Base-by-base conservation (phyloP, 2,113 vertebrate genomes). In the Sphaerodactylus townsendi region DNA sequence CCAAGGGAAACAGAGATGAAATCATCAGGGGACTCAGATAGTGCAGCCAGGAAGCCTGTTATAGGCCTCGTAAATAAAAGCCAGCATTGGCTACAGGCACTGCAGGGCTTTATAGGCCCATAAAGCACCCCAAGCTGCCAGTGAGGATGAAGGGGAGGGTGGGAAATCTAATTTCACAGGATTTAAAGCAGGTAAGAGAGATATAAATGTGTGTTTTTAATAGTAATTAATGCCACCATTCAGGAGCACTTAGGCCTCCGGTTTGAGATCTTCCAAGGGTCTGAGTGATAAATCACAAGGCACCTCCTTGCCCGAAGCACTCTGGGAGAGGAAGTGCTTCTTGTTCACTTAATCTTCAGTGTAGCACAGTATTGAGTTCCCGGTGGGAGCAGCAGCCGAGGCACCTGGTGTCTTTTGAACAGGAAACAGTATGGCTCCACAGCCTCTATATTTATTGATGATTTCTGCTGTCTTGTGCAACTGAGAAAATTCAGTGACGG, bases 141-240 rank as follows among this genome's bases (percentile, higher is more conserved):
- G 0, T 0, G 21, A 91, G 87, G 90, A 88, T 93, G 90, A 86
- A 93, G 91, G 86, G 85, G 90, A 87, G 90, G 90, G 89, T 87
- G 88, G 89, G 83, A 91, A 94, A 95, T 95, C 91, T 94, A 92
- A 94, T 94, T 93, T 93, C 91, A 90, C 91, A 94, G 93, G 93
- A 95, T 95, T 95, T 93, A 94, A 93, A 95, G 93, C 93, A 93
- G 87, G 90, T 91, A 91, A 94, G 93, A 95, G 93, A 93, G 90
- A 93, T 91, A 94, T 92, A 93, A 92, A 93, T 90, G 90, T 92
- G 86, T 94, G 91, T 93, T 94, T 93, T 93, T 94, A 94, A 94
- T 93, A 94, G 93, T 91, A 94, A 95, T 94, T 94, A 94, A 94
- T 93, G 89, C 91, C 87, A 81, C 90, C 89, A 89, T 95, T 94